Evolutionary conservation across 2,888 invertebrate genomes (phyloP).

Genomic region (Pachycephus smyrnensis): DNA sequence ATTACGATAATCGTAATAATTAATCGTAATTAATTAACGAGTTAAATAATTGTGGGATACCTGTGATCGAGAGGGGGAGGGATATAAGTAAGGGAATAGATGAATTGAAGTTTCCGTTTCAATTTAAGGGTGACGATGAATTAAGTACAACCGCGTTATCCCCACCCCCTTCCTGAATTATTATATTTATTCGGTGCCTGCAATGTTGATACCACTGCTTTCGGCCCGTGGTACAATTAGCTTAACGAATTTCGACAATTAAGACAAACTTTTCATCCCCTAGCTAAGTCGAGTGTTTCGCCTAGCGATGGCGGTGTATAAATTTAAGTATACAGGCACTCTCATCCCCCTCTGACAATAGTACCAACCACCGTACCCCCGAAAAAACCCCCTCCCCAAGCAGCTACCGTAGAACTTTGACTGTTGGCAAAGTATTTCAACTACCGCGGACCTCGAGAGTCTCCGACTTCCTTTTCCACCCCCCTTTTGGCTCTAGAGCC

Average conservation of each 20-base stretch:
- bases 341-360: background rate
- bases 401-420: conserved; percentile 29
- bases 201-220: background rate
- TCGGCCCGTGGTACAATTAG: conserved; percentile 26
- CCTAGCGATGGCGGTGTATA: background rate
- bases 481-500: background rate
- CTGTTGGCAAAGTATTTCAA: conserved; percentile 33
- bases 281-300: background rate
- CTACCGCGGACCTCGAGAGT: conserved; percentile 16
- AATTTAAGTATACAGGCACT: background rate
- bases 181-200: background rate
- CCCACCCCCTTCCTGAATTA: background rate
- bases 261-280: conserved; percentile 26
- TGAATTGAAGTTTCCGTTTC: too few relatives aligned
- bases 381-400: background rate
- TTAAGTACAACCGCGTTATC: too few relatives aligned
- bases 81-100: background rate
- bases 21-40: background rate
- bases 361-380: background rate
- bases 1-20: background rate
- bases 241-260: conserved; percentile 29
- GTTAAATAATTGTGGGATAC: background rate
- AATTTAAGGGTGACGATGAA: too few relatives aligned
- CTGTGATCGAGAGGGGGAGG: too few relatives aligned
- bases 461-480: conserved; percentile 1